A percentile compares a stretch with the other conserved stretches of the same genome.
Conservation (phyloP, 2,797 vertebrate genomes). For the Pachyuromys duprasi region DNA sequence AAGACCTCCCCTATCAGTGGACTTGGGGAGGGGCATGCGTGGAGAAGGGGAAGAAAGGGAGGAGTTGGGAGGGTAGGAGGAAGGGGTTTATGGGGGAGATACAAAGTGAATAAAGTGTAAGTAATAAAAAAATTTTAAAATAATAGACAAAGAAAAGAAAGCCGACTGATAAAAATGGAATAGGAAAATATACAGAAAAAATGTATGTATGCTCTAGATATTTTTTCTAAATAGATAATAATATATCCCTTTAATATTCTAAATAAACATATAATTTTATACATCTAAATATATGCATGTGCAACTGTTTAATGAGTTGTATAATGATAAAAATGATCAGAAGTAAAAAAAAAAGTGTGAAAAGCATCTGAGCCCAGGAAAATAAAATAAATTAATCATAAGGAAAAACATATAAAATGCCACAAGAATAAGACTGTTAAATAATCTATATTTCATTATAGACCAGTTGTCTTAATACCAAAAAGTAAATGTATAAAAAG, state of each 20-base stretch:
- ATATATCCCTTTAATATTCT: not conserved
- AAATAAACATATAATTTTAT: not conserved
- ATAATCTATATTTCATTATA: not conserved
- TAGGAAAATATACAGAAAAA: not conserved
- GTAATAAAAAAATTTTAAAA: too few species aligned
- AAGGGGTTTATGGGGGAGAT: too few species aligned
- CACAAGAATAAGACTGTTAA: not conserved
- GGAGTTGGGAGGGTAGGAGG: too few species aligned
- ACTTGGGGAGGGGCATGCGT: too few species aligned
- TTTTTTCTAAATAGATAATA: slow-evolving; percentile 38
- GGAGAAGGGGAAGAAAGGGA: too few species aligned
- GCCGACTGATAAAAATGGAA: too few species aligned
- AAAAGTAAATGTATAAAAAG: not conserved
- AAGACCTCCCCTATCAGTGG: too few species aligned
- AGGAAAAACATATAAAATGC: not conserved
- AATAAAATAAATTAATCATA: not conserved
- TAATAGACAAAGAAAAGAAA: too few species aligned
- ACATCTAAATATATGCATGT: not conserved
- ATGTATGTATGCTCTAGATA: not conserved
- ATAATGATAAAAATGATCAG: not conserved
- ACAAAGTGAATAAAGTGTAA: too few species aligned
- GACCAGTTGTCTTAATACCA: not conserved
- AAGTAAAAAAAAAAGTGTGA: not conserved
- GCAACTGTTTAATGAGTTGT: not conserved
- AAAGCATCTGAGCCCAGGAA: not conserved